Percentiles rank a stretch among this genome's conserved stretches.
These are phyloP conservation scores for Agrochola lychnidis DNA, from an alignment of 2,888 invertebrate genomes.

Conservation along the genomic window DNA sequence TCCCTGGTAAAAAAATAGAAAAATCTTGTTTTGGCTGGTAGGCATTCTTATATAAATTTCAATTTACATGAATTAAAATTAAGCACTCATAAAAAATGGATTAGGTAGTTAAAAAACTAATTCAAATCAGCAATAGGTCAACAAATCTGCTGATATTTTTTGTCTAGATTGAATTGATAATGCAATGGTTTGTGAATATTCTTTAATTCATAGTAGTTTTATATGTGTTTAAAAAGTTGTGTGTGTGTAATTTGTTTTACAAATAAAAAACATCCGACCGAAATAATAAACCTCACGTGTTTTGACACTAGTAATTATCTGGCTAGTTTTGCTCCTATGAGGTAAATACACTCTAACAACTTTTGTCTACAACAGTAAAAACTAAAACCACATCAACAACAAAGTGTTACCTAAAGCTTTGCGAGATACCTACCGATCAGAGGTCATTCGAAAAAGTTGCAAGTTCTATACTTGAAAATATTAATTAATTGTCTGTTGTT, in stretches of 20 bases:
- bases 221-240: neutral
- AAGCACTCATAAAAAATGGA: neutral
- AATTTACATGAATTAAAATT: neutral
- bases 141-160: neutral
- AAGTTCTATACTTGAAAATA: neutral
- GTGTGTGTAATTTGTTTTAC: neutral
- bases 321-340: conserved; percentile 1
- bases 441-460: neutral
- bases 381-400: neutral
- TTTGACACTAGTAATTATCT: neutral
- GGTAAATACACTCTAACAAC: conserved; percentile 31
- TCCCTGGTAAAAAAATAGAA: neutral
- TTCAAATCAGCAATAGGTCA: neutral
- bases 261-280: neutral
- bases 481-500: neutral
- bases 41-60: neutral
- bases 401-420: neutral
- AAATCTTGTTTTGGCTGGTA: neutral
- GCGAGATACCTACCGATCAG: neutral
- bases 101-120: neutral
- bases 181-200: neutral
- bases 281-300: neutral
- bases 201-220: neutral
- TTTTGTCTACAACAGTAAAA: conserved; percentile 15
- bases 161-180: neutral